These are phyloP conservation scores for Melinaea menophilus DNA, from an alignment of 2,888 invertebrate species.

Conservation along the genomic window DNA sequence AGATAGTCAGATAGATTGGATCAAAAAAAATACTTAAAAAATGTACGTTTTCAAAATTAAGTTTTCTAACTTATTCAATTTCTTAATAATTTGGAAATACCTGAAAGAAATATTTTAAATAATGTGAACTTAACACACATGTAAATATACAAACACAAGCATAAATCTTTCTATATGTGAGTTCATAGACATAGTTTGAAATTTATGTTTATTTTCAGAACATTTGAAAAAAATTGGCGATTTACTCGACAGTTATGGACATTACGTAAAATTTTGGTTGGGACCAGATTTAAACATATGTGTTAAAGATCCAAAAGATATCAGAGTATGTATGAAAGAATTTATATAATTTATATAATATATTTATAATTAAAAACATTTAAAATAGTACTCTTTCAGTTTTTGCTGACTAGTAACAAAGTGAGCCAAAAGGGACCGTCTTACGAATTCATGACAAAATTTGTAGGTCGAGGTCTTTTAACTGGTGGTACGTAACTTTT, in stretches of 20 bases:
- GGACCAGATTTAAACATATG: constrained; percentile 59
- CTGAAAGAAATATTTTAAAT: too few relatives aligned
- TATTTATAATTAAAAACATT: background rate
- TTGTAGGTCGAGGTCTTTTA: constrained; percentile 56
- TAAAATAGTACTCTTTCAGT: constrained; percentile 41
- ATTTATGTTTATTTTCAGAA: constrained; percentile 34
- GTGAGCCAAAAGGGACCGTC: constrained; percentile 58
- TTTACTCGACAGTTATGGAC: constrained; percentile 45
- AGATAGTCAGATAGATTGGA: too few relatives aligned
- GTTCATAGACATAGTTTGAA: constrained; percentile 1
- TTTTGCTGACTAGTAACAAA: constrained; percentile 56
- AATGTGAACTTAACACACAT: too few relatives aligned
- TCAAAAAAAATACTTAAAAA: too few relatives aligned
- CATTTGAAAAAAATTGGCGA: constrained; percentile 39
- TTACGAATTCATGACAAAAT: constrained; percentile 46
- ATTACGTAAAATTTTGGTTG: constrained; percentile 57
- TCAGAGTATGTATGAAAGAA: constrained; percentile 45
- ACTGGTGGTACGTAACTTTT: constrained; percentile 49
- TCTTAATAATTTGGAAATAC: too few relatives aligned
- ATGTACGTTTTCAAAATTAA: too few relatives aligned
- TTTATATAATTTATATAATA: background rate
- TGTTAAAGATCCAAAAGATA: constrained; percentile 57
- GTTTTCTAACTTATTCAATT: too few relatives aligned
- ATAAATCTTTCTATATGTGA: background rate
- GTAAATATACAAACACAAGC: background rate